Percentiles rank a stretch among this genome's conserved stretches.
Evolutionary conservation across 2,113 vertebrate genomes (phyloP).

Genomic region (Poeciliopsis prolifica): DNA sequence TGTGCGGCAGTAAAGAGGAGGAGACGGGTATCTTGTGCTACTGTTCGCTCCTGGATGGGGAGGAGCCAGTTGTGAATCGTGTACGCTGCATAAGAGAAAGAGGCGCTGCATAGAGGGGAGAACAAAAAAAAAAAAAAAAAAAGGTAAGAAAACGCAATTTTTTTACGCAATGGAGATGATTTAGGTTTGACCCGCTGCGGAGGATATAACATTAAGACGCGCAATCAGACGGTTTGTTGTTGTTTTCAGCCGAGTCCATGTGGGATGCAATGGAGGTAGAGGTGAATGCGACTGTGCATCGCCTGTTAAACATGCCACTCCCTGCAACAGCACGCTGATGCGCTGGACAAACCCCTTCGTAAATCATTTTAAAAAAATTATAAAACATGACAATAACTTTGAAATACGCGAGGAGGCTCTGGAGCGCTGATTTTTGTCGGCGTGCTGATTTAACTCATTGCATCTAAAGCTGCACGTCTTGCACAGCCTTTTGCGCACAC

Average conservation of each 20-base stretch:
- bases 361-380: conserved; percentile 49
- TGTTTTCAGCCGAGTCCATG: background rate
- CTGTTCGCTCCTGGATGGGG: conserved; percentile 72
- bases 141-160: conserved; percentile 6
- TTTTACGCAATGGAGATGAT: conserved; percentile 67
- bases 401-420: background rate
- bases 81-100: conserved; percentile 67
- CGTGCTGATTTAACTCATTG: background rate
- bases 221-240: background rate
- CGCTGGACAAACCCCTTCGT: conserved; percentile 52
- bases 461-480: background rate
- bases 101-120: conserved; percentile 68
- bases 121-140: conserved; percentile 49
- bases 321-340: conserved; percentile 76
- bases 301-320: conserved; percentile 80
- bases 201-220: conserved; percentile 14
- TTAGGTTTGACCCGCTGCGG: conserved; percentile 30
- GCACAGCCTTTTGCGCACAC: background rate
- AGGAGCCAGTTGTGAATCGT: conserved; percentile 74
- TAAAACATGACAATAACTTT: conserved; percentile 1
- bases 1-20: conserved; percentile 57
- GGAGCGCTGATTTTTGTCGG: background rate
- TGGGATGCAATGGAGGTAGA: conserved; percentile 28
- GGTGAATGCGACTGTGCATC: conserved; percentile 46
- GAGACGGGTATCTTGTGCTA: conserved; percentile 49